A percentile compares a stretch with the other conserved stretches of the same genome.
Evolutionary conservation across 2,113 vertebrate genomes (phyloP).

Genomic region (Picathartes gymnocephalus): DNA sequence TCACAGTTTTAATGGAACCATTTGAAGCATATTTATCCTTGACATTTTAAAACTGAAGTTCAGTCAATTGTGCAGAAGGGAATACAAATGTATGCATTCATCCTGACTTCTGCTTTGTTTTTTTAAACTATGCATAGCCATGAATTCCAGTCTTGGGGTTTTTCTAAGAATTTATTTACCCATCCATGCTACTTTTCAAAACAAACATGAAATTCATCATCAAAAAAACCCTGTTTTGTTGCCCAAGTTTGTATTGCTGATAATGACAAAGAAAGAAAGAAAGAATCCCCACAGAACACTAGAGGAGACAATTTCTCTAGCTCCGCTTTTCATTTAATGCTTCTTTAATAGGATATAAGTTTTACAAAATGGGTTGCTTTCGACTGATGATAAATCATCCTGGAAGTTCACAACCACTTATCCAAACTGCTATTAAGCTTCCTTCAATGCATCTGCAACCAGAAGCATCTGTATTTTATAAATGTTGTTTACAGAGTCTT

Average conservation of each 20-base stretch:
- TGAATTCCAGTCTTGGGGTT: background rate
- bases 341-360: background rate
- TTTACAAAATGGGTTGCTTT: background rate
- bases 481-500: background rate
- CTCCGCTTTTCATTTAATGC: background rate
- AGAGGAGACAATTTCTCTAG: background rate
- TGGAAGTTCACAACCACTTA: background rate
- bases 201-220: slow-evolving; percentile 3
- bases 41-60: slow-evolving; percentile 62
- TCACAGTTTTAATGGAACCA: slow-evolving; percentile 40
- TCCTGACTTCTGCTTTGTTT: background rate
- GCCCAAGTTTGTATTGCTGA: background rate
- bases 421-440: background rate
- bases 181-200: background rate
- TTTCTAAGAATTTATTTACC: background rate
- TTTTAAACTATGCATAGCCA: background rate
- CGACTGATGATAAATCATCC: background rate
- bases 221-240: background rate
- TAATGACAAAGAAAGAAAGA: background rate
- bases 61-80: slow-evolving; percentile 47
- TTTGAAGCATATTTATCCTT: slow-evolving; percentile 67
- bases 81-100: slow-evolving; percentile 51
- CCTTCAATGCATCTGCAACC: background rate
- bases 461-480: background rate
- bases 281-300: background rate